Base-by-base conservation (phyloP, 2,888 invertebrate genomes). In the Anthrax anthrax region DNA sequence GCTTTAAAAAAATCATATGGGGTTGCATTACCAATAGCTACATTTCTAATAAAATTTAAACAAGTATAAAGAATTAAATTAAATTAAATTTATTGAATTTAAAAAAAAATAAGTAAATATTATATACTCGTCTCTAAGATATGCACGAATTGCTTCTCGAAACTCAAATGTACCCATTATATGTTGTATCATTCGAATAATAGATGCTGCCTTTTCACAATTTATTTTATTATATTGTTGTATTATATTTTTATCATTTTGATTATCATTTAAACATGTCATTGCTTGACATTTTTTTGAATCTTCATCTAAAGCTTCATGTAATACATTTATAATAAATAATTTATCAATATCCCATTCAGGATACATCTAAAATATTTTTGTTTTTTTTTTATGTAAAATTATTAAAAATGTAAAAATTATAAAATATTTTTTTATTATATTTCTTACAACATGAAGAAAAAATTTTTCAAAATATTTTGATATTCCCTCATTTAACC, bases 141-240 rank as follows among this genome's bases (percentile, higher is more conserved):
- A 83, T 32, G 64, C 58, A 18, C 65, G 65, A 39, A 84, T 60
- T 2, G 79, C 77, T 34, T 56, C 54, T 55, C 67, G 62, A 58
- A 81, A 80, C 1, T 71, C 62, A 0, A 61, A 58, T 1, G 60
- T 59, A 3, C 78, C 78, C 38, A 82, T 65, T 2, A 75, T 63
- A 58, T 81, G 76, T 54, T 76, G 75, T 43, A 81, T 69, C 84
- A 83, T 83, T 51, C 82, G 74, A 44, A 84, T 74, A 17, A 81
- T 58, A 3, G 72, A 58, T n/a, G 71, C 76, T 1, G 78, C 81
- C 60, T 86, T 85, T 52, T 75, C 75, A 57, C 84, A 85, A 0
- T 77, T 73, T 47, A 84, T 74, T 2, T 70, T 72, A 37, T 77
- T 76, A 56, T 85, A 85, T 71, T 79, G 77, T 1, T 63, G 65